These are phyloP conservation scores for Apostichopus parvimensis DNA, from an alignment of 35 echinoderm and acorn worm genomes.

Conservation along the genomic window DNA sequence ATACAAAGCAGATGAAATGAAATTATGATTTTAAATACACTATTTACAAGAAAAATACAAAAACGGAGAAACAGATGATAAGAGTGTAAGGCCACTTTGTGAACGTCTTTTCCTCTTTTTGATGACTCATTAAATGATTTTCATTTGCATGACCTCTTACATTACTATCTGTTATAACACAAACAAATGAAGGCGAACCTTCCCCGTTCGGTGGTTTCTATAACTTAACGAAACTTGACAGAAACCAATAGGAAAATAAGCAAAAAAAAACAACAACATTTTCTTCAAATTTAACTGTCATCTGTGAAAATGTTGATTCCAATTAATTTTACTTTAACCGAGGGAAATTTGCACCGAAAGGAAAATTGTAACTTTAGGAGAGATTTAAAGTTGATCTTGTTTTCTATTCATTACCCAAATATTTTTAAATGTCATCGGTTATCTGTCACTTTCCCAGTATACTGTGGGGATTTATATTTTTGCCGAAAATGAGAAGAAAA, in stretches of 20 bases:
- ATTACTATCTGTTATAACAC: neutral
- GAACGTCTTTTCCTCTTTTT: neutral
- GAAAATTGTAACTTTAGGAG: too few relatives aligned
- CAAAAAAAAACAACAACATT: neutral
- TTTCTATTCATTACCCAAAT: too few relatives aligned
- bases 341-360: too few relatives aligned
- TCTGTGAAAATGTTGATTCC: neutral
- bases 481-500: too few relatives aligned
- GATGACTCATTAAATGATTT: neutral
- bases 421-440: too few relatives aligned
- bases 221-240: neutral
- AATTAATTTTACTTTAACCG: too few relatives aligned
- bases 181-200: neutral
- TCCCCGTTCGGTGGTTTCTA: neutral
- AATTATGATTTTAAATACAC: constrained; percentile 1
- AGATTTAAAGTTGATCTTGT: too few relatives aligned
- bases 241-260: neutral
- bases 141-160: neutral
- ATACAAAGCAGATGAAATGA: constrained; percentile 17
- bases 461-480: too few relatives aligned
- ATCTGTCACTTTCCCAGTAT: too few relatives aligned
- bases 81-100: neutral
- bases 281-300: neutral
- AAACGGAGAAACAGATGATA: constrained; percentile 25
- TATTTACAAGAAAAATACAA: constrained; percentile 49